These are phyloP conservation scores for Drosophila fulvimacula DNA, from an alignment of 2,888 invertebrate species.

Conservation along the genomic window DNA sequence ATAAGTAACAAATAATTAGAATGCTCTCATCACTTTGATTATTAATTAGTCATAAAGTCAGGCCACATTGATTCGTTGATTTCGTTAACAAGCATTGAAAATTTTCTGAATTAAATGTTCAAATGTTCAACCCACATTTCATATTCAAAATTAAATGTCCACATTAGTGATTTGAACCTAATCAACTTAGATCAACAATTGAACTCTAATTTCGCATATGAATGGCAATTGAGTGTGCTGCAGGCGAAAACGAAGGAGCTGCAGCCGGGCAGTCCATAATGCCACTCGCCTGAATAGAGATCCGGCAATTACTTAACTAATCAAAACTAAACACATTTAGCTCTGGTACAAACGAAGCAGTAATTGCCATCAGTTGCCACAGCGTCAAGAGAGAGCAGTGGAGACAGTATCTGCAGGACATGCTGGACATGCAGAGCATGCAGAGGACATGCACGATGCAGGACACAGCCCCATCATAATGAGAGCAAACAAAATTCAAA, in stretches of 20 bases:
- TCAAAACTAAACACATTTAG: slow-evolving; percentile 63
- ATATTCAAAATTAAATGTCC: neutral
- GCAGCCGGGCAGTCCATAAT: neutral
- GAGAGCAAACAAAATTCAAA: slow-evolving; percentile 65
- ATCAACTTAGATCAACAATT: slow-evolving; percentile 16
- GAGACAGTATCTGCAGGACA: neutral
- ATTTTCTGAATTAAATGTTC: neutral
- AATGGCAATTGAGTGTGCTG: slow-evolving; percentile 32
- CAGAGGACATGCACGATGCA: neutral
- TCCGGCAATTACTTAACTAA: slow-evolving; percentile 70
- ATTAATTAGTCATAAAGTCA: neutral
- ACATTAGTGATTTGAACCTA: neutral
- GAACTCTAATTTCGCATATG: slow-evolving; percentile 29
- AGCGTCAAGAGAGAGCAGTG: slow-evolving; percentile 11
- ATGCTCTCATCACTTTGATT: neutral
- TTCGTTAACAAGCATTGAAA: neutral
- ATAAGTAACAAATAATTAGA: neutral
- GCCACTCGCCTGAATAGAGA: slow-evolving; percentile 20
- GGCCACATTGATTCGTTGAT: neutral
- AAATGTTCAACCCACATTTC: neutral
- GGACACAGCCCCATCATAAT: slow-evolving; percentile 42
- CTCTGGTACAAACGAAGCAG: slow-evolving; percentile 59
- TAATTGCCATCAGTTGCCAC: slow-evolving; percentile 55
- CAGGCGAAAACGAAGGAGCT: slow-evolving; percentile 9
- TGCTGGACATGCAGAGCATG: slow-evolving; percentile 1